phyloP scores from a whole-genome alignment of 1,140 invertebrate species.

The Subanguina moxae region DNA sequence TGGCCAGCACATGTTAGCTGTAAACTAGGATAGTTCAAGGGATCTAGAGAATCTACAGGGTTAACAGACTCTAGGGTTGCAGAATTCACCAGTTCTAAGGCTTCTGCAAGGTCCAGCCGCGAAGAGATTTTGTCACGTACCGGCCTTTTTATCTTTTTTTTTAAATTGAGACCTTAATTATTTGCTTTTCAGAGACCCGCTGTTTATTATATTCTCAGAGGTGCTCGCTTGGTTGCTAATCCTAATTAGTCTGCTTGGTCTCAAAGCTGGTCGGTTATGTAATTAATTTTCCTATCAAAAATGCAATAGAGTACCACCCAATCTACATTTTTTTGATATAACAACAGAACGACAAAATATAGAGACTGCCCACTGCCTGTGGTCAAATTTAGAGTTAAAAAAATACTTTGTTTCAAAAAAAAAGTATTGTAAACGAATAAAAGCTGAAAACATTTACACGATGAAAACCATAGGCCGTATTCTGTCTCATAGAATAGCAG shows the following conservation, averaged over 20 bases:
- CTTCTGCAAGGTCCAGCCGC: too few species aligned
- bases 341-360: neutral
- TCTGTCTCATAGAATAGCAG: too few species aligned
- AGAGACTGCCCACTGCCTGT: neutral
- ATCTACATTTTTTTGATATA: neutral
- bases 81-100: too few species aligned
- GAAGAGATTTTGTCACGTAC: neutral
- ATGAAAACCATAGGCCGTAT: too few species aligned
- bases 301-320: neutral
- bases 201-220: slow-evolving; percentile 27
- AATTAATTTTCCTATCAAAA: neutral
- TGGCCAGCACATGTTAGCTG: too few species aligned
- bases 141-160: neutral
- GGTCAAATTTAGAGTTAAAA: neutral
- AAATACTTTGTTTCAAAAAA: neutral
- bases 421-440: too few species aligned
- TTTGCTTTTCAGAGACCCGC: slow-evolving; percentile 14
- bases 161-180: neutral
- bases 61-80: neutral
- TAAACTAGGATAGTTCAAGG: too few species aligned
- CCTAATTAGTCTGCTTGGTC: slow-evolving; percentile 13
- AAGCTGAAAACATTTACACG: too few species aligned
- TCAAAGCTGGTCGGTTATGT: slow-evolving; percentile 8
- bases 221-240: slow-evolving; percentile 22
- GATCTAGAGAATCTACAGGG: neutral